Conservation (phyloP, 2,113 vertebrate genomes). For the Pomatostomus ruficeps region DNA sequence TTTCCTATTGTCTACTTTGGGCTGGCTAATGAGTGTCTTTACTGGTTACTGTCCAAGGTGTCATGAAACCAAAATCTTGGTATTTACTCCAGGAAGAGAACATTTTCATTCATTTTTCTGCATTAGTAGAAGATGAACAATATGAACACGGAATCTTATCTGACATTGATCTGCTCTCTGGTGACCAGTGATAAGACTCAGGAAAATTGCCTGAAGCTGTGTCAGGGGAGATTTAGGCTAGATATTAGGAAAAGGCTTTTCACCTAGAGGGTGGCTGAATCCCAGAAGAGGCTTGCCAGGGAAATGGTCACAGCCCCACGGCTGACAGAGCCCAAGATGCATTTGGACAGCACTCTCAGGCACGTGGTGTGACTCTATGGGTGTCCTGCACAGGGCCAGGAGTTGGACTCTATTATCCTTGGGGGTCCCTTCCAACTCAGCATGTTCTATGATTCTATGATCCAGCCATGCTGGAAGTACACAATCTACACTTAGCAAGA, state of each 20-base stretch:
- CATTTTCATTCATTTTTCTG: neutral
- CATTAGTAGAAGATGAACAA: neutral
- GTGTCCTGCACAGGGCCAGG: too few species aligned
- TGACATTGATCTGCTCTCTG: neutral
- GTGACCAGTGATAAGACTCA: neutral
- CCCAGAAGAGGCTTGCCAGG: neutral
- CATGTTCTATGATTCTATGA: neutral
- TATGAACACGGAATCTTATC: accelerated
- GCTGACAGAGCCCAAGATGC: neutral
- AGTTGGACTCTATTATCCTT: neutral
- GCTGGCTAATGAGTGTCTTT: neutral
- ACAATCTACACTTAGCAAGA: neutral
- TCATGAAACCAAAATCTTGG: neutral
- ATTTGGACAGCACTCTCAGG: neutral
- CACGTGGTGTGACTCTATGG: neutral
- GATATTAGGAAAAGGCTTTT: neutral
- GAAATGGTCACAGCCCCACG: neutral
- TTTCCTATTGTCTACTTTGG: neutral
- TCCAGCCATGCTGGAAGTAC: neutral
- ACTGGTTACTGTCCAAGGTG: neutral
- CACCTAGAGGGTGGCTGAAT: neutral
- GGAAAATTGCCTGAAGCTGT: neutral
- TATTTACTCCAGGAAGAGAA: neutral
- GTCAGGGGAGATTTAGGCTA: neutral
- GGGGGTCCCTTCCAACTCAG: neutral